Evolutionary conservation across 2,113 vertebrate genomes (phyloP).

Genomic region (Fregetta grallaria): DNA sequence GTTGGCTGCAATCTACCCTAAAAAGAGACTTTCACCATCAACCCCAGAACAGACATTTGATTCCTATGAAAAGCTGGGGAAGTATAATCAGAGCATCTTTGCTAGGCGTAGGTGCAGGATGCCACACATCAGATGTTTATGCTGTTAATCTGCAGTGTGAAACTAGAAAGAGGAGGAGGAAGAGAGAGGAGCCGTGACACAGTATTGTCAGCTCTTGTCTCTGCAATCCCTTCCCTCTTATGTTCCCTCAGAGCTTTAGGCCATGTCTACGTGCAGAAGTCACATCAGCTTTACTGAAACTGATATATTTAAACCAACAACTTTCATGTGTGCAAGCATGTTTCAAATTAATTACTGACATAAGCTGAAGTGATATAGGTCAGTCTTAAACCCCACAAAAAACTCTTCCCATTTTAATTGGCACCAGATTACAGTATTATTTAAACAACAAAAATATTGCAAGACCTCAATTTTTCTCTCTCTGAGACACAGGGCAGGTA

Average conservation of each 20-base stretch:
- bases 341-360: neutral
- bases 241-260: neutral
- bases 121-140: neutral
- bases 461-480: neutral
- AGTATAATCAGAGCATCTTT: neutral
- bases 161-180: neutral
- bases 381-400: neutral
- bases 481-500: neutral
- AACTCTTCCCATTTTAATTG: neutral
- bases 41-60: neutral
- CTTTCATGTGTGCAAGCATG: neutral
- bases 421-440: neutral
- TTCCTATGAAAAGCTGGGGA: neutral
- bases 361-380: neutral
- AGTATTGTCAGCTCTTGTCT: neutral
- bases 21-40: neutral
- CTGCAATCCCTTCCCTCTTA: neutral
- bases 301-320: neutral
- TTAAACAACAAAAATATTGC: neutral
- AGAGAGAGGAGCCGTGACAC: neutral
- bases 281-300: neutral
- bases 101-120: neutral
- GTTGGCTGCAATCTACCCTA: neutral
- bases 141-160: neutral
- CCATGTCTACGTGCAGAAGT: neutral